Evolutionary conservation across 30 jellyfish, hydroid and myxozoan genomes (phyloP), one percentile per base, ranked within the genome.

Genomic region (Cassiopea andromeda): DNA sequence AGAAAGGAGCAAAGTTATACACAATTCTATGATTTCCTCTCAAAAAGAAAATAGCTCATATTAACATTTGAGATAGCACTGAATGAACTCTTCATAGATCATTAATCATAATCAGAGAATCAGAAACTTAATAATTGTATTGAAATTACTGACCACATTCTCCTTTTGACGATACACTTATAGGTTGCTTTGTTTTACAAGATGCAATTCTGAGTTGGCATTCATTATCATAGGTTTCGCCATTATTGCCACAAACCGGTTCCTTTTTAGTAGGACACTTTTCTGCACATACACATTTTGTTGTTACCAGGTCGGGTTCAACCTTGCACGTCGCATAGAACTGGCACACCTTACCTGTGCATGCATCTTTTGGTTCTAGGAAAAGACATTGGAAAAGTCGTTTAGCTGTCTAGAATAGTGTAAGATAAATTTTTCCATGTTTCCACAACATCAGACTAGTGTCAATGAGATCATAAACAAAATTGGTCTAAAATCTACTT

Each of bases 261-360:
- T 91, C 74, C 17, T 77, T 82, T 14, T 66, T 75, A 15, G 18
- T 77, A 15, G 92, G 96, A 70, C 99, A 95, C 8, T 71, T 73
- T 44, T 70, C 83, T 43, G 99, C 97, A 80, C 99, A 95, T 67
- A 95, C 94, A 85, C 99, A 95, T 70, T n/a, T 82, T 38, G 99
- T 85, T 57, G 78, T 60, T 14, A 48, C 58, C 12, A 94, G 94
- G 47, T 76, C 91, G 0, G 93, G 90, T 7, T 75, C 82, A 18
- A 95, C 93, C 61, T 83, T 90, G 77, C 99, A 95, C 0, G 74
- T 96, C 45, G 98, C 96, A 69, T 86, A 91, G 88, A 75, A 85
- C 17, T 91, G 82, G 84, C 99, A 95, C 59, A 86, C 90, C 85
- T 81, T 91, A 13, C 47, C 64, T 1, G 97, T 89, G 79, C 99